Base-by-base conservation (phyloP, 2,888 invertebrate genomes). In the Aelia acuminata region DNA sequence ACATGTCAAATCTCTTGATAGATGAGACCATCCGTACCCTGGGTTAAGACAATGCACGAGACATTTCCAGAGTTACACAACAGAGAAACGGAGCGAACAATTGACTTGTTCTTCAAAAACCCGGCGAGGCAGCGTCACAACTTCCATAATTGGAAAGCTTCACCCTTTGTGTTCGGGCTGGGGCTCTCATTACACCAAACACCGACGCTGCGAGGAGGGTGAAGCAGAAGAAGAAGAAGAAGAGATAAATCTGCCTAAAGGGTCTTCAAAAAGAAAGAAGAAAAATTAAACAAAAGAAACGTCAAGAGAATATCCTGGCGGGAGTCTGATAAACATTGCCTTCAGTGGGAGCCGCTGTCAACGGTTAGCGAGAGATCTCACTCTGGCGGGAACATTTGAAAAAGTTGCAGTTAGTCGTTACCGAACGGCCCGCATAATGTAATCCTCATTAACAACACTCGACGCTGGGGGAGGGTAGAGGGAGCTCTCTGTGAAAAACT, bases 251-350 rank as follows among this genome's bases (percentile, higher is more conserved):
- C 80, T 47, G 80, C 31, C 63, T 70, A 70, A 70, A 70, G 63
- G 31, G 63, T 70, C 63, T 31, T 70, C 63, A 63, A 70, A 63
- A 31, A 63, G 26, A 5, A 57, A 57, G 35, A 70, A 35, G 7
- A 35, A n/a, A 35, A 57, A 57, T 11, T 11, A 70, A 31, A 70
- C 31, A 70, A 70, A 70, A 70, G 63, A 70, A 26, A 70, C 35
- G 63, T 70, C 43, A 80, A n/a, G 43, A 80, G 43, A 80, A 80
- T 80, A 80, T 80, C 80, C 80, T n/a, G n/a, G 43, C 3, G 53
- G 10, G 18, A 57, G 7, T 70, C 35, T 31, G 7, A 3, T 3
- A 43, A n/a, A 47, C 47, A 47, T n/a, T 43, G 80, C 11, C 43
- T 11, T 11, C n/a, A 13, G 5, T 35, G 18, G 35, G 63, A 35